Conservation (phyloP, 2,797 vertebrate species). For the Enteromius radiatus region DNA sequence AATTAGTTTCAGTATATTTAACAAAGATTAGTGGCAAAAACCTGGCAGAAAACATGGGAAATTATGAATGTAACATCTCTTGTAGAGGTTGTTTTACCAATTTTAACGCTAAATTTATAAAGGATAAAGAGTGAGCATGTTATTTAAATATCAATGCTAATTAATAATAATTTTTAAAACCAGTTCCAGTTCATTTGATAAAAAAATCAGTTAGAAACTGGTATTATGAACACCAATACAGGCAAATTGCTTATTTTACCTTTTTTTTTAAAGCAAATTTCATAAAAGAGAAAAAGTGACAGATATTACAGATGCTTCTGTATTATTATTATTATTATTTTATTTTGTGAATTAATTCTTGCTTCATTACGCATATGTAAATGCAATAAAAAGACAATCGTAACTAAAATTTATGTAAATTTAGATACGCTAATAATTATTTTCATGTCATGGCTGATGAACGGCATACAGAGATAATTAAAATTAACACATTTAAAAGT, state of each 20-base stretch:
- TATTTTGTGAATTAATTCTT: neutral
- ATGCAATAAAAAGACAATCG: neutral
- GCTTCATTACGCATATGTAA: no score
- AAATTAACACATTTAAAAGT: neutral
- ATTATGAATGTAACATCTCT: neutral
- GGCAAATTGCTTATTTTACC: neutral
- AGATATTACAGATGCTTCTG: neutral
- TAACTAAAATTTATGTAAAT: no score
- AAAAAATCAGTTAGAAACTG: neutral
- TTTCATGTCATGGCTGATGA: neutral
- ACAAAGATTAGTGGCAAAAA: constrained; percentile 43
- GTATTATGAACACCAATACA: neutral
- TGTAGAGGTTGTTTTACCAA: neutral
- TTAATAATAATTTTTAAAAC: neutral
- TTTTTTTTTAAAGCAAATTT: neutral
- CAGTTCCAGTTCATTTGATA: constrained; percentile 38
- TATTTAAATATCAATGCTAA: neutral
- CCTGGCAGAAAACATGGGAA: constrained; percentile 11
- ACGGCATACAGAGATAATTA: neutral
- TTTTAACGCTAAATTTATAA: neutral
- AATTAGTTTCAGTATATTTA: constrained; percentile 36
- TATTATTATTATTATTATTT: neutral
- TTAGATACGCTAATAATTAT: neutral
- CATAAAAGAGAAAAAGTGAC: neutral
- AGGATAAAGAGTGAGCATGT: neutral